A percentile compares a stretch with the other conserved stretches of the same genome.
Evolutionary conservation across 2,888 invertebrate species (phyloP).

Genomic region (Acleris emargana): DNA sequence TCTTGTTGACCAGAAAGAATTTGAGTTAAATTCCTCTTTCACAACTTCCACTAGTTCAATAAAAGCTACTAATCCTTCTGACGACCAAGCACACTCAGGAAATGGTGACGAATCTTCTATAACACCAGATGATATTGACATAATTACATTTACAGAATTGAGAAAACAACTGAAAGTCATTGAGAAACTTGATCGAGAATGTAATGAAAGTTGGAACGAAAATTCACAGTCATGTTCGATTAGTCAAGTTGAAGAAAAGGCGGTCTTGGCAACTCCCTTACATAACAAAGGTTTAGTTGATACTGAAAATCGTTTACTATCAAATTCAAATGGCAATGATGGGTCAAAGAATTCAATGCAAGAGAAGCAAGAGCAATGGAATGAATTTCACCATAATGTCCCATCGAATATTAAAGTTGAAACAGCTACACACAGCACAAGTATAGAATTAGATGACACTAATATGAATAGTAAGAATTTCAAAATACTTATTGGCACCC

Average conservation of each 20-base stretch:
- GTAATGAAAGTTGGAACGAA: conserved; percentile 73
- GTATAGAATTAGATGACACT: conserved; percentile 60
- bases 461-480: conserved; percentile 47
- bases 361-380: conserved; percentile 63
- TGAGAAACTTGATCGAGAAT: conserved; percentile 63
- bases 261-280: conserved; percentile 47
- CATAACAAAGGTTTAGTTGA: conserved; percentile 50
- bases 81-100: background rate
- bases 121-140: conserved; percentile 25
- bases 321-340: conserved; percentile 53
- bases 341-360: conserved; percentile 63
- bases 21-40: background rate
- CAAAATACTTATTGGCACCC: conserved; percentile 54
- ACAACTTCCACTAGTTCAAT: background rate
- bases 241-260: conserved; percentile 24
- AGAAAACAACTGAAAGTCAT: conserved; percentile 60
- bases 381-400: conserved; percentile 37
- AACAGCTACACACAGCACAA: conserved; percentile 54
- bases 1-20: background rate
- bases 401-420: conserved; percentile 42
- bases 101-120: conserved; percentile 1
- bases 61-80: background rate
- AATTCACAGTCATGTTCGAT: conserved; percentile 35
- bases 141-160: conserved; percentile 46
- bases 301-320: conserved; percentile 44